These are phyloP conservation scores for Napeogenes inachia DNA, from an alignment of 2,888 invertebrate genomes.

Conservation along the genomic window DNA sequence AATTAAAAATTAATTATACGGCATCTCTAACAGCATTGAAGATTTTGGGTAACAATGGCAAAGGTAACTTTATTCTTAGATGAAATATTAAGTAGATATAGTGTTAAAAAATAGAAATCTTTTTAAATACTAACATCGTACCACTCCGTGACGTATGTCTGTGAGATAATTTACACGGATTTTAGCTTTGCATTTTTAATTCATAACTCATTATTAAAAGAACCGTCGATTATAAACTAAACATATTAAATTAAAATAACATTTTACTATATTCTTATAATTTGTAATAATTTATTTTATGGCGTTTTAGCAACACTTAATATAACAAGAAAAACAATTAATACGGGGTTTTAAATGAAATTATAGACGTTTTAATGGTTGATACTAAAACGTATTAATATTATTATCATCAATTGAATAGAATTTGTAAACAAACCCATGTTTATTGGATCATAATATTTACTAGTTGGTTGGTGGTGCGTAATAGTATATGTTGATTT, in stretches of 20 bases:
- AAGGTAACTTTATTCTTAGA: constrained; percentile 54
- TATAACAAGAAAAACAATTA: no score
- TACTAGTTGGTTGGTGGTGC: no score
- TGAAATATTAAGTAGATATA: constrained; percentile 13
- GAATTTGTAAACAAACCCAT: constrained; percentile 15
- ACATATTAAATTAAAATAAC: no score
- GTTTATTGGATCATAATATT: not conserved
- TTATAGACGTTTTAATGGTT: no score
- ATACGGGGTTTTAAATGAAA: no score
- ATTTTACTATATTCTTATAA: no score
- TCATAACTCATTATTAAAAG: not conserved
- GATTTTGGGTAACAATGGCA: constrained; percentile 50
- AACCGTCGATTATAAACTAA: not conserved
- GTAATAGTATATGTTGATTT: no score
- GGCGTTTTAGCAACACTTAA: no score
- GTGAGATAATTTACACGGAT: constrained; percentile 16
- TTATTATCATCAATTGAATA: not conserved
- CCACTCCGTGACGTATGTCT: constrained; percentile 54
- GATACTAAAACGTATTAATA: no score
- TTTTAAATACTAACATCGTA: constrained; percentile 45
- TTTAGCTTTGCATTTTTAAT: not conserved
- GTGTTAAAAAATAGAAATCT: constrained; percentile 27
- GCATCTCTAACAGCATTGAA: constrained; percentile 15
- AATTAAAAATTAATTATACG: constrained; percentile 40
- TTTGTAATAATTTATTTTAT: no score